phyloP scores from a whole-genome alignment of 2,888 invertebrate species.

The Dasypolia templi region DNA sequence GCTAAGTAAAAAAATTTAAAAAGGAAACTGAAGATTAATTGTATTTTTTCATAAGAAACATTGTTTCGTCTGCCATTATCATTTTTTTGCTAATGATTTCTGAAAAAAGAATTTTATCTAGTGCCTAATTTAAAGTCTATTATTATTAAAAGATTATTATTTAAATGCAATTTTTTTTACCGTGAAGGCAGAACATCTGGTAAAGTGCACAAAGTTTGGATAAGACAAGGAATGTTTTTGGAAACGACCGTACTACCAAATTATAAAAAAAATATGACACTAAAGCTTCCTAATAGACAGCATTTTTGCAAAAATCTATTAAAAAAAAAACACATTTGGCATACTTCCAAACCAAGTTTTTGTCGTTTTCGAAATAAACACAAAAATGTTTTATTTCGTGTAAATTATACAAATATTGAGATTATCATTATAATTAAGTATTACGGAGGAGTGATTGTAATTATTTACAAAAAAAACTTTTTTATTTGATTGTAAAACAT shows the following conservation, averaged over 20 bases:
- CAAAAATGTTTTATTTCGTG: constrained; percentile 52
- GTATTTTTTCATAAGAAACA: not conserved
- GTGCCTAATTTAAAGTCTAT: not conserved
- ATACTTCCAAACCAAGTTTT: constrained; percentile 61
- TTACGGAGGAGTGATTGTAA: constrained; percentile 26
- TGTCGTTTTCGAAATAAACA: constrained; percentile 19
- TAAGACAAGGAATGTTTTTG: constrained; percentile 49
- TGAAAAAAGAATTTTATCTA: not conserved
- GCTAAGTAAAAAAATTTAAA: not conserved
- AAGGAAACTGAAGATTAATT: not conserved
- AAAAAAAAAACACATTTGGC: constrained; percentile 58
- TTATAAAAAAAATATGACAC: constrained; percentile 60
- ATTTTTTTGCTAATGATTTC: not conserved
- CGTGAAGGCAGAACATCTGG: constrained; percentile 42
- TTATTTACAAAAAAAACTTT: not conserved
- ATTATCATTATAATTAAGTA: constrained; percentile 42
- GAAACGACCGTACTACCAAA: constrained; percentile 60
- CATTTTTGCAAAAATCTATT: constrained; percentile 57
- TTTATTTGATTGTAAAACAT: constrained; percentile 26
- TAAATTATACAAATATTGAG: constrained; percentile 54
- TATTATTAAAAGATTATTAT: not conserved
- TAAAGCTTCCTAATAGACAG: constrained; percentile 71
- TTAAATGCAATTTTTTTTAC: constrained; percentile 8
- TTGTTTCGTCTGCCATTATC: not conserved
- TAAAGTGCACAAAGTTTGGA: constrained; percentile 57